These are phyloP conservation scores for Lepidurus couesii DNA, from an alignment of 1,140 invertebrate genomes.

Conservation along the genomic window DNA sequence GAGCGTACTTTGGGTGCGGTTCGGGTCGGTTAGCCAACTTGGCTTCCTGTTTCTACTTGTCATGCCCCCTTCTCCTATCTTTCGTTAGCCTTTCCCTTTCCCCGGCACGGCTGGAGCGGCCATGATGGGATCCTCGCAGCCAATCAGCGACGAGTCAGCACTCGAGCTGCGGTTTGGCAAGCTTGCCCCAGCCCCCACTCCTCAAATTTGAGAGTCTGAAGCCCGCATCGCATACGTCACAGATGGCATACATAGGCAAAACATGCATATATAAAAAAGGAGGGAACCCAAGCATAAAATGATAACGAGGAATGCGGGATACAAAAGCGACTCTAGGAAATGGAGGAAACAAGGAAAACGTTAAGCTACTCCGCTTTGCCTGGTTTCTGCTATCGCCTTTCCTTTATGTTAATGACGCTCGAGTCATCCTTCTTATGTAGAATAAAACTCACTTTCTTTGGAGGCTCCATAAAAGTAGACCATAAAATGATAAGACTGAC, in stretches of 20 bases:
- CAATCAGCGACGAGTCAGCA: neutral
- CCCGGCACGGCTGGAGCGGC: neutral
- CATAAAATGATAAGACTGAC: neutral
- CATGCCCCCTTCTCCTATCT: neutral
- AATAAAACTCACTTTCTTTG: neutral
- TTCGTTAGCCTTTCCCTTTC: neutral
- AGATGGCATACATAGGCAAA: conserved; percentile 1
- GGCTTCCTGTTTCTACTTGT: conserved; percentile 5
- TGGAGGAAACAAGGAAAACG: neutral
- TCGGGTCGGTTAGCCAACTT: conserved; percentile 7
- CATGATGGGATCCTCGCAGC: neutral
- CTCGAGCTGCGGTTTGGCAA: neutral
- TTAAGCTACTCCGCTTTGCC: neutral
- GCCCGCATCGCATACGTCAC: conserved; percentile 10
- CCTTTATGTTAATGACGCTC: conserved; percentile 9
- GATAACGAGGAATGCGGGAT: neutral
- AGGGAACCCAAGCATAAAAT: neutral
- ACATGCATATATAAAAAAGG: neutral
- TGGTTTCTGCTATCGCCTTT: neutral
- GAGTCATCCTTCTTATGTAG: neutral
- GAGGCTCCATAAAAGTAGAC: neutral
- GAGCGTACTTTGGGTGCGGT: conserved; percentile 16
- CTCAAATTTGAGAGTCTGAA: neutral
- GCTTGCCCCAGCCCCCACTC: neutral
- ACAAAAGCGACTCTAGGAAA: neutral